phyloP scores from a whole-genome alignment of 1,140 invertebrate genomes.

The Temnothorax longispinosus region DNA sequence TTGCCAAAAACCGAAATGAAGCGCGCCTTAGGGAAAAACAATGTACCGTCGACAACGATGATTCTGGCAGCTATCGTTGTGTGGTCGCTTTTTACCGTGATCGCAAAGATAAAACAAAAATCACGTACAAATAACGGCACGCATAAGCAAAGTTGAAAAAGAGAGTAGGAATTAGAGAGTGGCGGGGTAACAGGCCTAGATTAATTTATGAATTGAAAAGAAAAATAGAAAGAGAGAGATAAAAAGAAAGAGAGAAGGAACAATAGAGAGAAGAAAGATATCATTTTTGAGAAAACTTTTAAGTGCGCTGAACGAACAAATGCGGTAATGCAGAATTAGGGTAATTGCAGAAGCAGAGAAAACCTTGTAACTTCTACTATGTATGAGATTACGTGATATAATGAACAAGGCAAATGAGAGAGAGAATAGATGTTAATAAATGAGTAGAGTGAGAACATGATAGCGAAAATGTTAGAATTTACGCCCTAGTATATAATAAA shows the following conservation, averaged over 20 bases:
- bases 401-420: background rate
- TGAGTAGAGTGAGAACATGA: background rate
- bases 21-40: constrained; percentile 52
- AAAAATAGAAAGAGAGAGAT: background rate
- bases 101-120: constrained; percentile 69
- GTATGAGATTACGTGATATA: background rate
- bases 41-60: constrained; percentile 60
- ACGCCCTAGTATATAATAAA: background rate
- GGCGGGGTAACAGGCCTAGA: background rate
- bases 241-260: background rate
- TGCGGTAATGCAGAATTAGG: constrained; percentile 4
- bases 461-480: background rate
- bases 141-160: background rate
- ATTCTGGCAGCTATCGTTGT: constrained; percentile 66
- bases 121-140: constrained; percentile 60
- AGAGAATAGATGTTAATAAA: background rate
- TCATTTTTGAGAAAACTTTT: background rate
- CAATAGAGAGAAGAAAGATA: background rate
- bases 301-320: background rate
- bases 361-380: background rate
- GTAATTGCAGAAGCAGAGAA: background rate
- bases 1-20: constrained; percentile 77
- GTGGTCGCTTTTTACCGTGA: constrained; percentile 57
- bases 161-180: background rate
- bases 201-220: constrained; percentile 11